phyloP scores from a whole-genome alignment of 2,113 vertebrate genomes.

The Cochlearius cochlearius region DNA sequence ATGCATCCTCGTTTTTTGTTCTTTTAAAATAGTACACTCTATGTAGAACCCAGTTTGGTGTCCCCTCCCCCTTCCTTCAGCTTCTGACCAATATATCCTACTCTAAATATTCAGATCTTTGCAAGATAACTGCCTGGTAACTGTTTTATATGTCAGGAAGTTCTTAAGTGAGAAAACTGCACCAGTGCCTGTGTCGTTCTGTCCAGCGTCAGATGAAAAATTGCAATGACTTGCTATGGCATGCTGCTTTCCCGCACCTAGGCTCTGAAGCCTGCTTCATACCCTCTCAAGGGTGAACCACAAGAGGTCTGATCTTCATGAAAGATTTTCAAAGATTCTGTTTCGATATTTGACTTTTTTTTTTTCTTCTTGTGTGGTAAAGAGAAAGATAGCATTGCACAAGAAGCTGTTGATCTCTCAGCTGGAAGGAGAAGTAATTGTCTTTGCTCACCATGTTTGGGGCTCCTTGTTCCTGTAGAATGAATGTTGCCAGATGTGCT shows the following conservation, averaged over 20 bases:
- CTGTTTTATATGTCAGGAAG: not conserved
- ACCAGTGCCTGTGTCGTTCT: not conserved
- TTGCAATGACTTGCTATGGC: not conserved
- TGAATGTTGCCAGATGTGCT: slow-evolving; percentile 37
- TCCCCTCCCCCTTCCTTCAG: not conserved
- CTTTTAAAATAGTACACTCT: not conserved
- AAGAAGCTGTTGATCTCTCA: not conserved
- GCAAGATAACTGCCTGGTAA: not conserved
- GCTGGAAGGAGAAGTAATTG: not conserved
- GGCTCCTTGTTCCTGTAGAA: not conserved
- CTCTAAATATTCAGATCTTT: not conserved
- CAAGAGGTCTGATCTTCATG: not conserved
- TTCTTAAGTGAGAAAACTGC: not conserved
- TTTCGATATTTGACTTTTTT: not conserved
- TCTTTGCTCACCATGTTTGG: not conserved
- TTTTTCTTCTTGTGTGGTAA: not conserved
- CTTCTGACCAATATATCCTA: not conserved
- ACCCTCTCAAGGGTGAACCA: not conserved
- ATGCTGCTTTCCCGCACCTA: not conserved
- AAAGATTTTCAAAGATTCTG: not conserved
- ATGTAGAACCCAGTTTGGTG: not conserved
- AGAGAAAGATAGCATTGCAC: not conserved
- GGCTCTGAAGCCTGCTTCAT: not conserved
- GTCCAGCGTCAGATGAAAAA: not conserved
- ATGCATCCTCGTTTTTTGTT: not conserved